phyloP scores from a whole-genome alignment of 2,797 vertebrate species.

The Sebastes elongatus region DNA sequence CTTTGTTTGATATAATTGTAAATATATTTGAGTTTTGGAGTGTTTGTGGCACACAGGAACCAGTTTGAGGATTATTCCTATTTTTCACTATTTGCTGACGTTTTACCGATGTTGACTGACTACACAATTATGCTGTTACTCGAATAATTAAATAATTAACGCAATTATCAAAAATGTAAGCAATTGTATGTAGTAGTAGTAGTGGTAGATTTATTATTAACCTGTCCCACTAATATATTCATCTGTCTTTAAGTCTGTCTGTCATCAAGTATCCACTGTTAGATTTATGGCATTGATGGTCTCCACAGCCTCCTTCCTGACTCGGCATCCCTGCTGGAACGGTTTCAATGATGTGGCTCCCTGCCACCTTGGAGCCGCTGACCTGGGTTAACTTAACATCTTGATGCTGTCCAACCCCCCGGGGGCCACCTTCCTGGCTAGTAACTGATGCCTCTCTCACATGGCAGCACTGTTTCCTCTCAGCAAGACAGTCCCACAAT shows the following conservation, averaged over 20 bases:
- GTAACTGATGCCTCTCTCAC: slow-evolving; percentile 12
- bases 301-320: not conserved
- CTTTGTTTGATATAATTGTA: not conserved
- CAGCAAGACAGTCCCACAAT: slow-evolving; percentile 36
- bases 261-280: not conserved
- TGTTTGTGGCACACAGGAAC: not conserved
- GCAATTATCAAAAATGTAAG: not conserved
- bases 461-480: slow-evolving; percentile 17
- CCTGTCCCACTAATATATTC: not conserved
- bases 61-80: too few relatives aligned
- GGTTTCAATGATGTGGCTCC: slow-evolving; percentile 5
- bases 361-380: slow-evolving; percentile 14
- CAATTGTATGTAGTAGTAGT: not conserved
- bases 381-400: slow-evolving; percentile 39
- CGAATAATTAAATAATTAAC: not conserved
- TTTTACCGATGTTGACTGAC: not conserved
- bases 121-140: not conserved
- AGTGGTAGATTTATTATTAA: not conserved
- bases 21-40: not conserved
- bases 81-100: not conserved
- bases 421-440: not conserved
- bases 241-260: not conserved
- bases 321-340: slow-evolving; percentile 13
- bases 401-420: slow-evolving; percentile 15
- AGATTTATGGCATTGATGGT: not conserved